These are phyloP conservation scores for Tridacna gigas DNA, from an alignment of 2,888 invertebrate species.

Conservation along the genomic window DNA sequence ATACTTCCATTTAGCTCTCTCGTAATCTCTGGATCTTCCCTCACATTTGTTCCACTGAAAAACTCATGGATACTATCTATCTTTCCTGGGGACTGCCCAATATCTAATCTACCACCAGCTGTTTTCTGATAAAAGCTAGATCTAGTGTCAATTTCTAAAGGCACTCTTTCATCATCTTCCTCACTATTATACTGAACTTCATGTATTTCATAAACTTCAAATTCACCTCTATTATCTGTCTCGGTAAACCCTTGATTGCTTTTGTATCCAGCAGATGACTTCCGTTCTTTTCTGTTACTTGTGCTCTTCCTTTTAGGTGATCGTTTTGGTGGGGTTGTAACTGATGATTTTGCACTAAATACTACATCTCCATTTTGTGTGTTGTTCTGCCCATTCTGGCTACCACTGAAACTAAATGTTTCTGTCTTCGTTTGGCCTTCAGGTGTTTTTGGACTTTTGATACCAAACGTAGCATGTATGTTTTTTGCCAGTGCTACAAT, in stretches of 20 bases:
- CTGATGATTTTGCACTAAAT: slow-evolving; percentile 32
- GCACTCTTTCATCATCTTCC: slow-evolving; percentile 42
- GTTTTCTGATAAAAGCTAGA: slow-evolving; percentile 21
- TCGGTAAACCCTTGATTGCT: background rate
- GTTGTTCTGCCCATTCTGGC: background rate
- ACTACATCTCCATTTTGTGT: slow-evolving; percentile 34
- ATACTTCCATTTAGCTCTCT: slow-evolving; percentile 45
- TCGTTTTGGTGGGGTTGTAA: slow-evolving; percentile 15
- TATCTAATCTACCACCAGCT: slow-evolving; percentile 36
- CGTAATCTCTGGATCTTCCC: slow-evolving; percentile 51
- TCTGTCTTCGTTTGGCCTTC: background rate
- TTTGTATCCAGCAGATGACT: background rate
- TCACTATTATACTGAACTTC: slow-evolving; percentile 36
- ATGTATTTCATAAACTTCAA: slow-evolving; percentile 44
- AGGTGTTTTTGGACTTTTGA: slow-evolving; percentile 43
- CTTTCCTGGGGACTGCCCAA: slow-evolving; percentile 42
- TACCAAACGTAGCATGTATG: slow-evolving; percentile 59
- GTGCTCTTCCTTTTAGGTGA: slow-evolving; percentile 28
- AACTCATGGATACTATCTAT: slow-evolving; percentile 58
- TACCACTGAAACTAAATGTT: slow-evolving; percentile 11
- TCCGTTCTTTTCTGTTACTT: slow-evolving; percentile 9
- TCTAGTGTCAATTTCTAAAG: slow-evolving; percentile 7
- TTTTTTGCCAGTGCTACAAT: slow-evolving; percentile 60
- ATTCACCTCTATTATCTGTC: slow-evolving; percentile 6
- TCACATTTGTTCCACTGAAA: slow-evolving; percentile 48